phyloP scores from a whole-genome alignment of 2,113 vertebrate species.

The Corythaeola cristata region DNA sequence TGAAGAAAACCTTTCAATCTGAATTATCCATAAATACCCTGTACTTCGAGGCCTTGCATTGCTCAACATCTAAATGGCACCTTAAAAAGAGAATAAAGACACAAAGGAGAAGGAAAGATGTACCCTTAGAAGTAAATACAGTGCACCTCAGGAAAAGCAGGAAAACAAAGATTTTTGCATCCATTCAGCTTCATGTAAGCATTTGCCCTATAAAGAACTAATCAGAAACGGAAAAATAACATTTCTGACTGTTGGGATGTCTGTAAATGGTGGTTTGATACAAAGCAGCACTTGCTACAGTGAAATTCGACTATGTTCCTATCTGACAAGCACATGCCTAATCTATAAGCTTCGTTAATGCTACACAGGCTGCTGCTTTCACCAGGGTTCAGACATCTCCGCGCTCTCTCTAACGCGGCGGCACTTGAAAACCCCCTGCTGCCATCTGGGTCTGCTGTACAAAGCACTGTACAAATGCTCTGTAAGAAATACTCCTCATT shows the following conservation, averaged over 20 bases:
- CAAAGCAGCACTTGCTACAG: background rate
- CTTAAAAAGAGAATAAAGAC: constrained; percentile 33
- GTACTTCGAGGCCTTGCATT: background rate
- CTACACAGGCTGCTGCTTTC: background rate
- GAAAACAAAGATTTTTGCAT: background rate
- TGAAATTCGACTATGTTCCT: background rate
- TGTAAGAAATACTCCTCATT: background rate
- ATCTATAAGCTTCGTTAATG: background rate
- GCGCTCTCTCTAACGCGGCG: accelerated
- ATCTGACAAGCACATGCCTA: background rate
- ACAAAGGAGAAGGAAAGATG: background rate
- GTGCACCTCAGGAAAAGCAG: background rate
- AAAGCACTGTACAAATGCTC: background rate
- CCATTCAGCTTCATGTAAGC: background rate
- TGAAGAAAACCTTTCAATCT: background rate
- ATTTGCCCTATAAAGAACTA: background rate
- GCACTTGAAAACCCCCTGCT: background rate
- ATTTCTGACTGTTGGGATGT: background rate
- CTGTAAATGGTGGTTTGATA: background rate
- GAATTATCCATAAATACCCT: constrained; percentile 21
- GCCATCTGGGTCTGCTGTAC: background rate
- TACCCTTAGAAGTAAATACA: background rate
- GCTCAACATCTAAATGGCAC: constrained; percentile 29
- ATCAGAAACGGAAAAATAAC: background rate
- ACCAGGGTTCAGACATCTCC: background rate